Evolutionary conservation across 1,140 invertebrate species (phyloP).

Genomic region (Pollicipes pollicipes): DNA sequence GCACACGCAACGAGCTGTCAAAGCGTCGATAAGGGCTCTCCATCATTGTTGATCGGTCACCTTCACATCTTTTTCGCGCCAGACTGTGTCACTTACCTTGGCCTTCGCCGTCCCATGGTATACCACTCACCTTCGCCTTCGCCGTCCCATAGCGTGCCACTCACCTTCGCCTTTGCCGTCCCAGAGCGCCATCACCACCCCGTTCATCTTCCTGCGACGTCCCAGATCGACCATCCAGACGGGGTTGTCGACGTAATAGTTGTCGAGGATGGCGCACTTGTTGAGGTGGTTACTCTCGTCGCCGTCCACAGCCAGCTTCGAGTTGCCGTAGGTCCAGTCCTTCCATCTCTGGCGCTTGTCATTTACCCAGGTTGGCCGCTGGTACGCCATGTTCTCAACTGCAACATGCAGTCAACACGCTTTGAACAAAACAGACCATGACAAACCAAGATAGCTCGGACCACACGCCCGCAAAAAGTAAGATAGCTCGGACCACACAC

Average conservation of each 20-base stretch:
- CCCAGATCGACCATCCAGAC: conserved; percentile 39
- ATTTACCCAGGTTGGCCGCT: conserved; percentile 36
- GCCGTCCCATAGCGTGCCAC: neutral
- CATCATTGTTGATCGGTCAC: too few relatives aligned
- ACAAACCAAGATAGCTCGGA: too few relatives aligned
- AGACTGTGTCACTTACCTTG: neutral
- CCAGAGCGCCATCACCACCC: conserved; percentile 35
- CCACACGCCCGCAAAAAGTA: too few relatives aligned
- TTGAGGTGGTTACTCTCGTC: conserved; percentile 25
- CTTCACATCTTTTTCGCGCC: neutral
- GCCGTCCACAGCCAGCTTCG: conserved; percentile 29
- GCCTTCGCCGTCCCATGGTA: neutral
- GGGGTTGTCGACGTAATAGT: conserved; percentile 36
- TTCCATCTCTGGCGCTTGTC: conserved; percentile 34
- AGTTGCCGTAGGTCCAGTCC: conserved; percentile 28
- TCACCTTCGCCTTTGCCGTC: conserved; percentile 34
- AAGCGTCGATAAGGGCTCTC: too few relatives aligned
- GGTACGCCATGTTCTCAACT: conserved; percentile 37
- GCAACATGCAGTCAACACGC: too few relatives aligned
- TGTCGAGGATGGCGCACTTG: conserved; percentile 35
- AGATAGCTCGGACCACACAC: too few relatives aligned
- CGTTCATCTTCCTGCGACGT: conserved; percentile 26
- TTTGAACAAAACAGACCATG: too few relatives aligned
- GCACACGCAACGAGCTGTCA: too few relatives aligned
- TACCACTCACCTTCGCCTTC: conserved; percentile 4